phyloP scores from a whole-genome alignment of 2,113 vertebrate genomes.

The Serilophus lunatus region DNA sequence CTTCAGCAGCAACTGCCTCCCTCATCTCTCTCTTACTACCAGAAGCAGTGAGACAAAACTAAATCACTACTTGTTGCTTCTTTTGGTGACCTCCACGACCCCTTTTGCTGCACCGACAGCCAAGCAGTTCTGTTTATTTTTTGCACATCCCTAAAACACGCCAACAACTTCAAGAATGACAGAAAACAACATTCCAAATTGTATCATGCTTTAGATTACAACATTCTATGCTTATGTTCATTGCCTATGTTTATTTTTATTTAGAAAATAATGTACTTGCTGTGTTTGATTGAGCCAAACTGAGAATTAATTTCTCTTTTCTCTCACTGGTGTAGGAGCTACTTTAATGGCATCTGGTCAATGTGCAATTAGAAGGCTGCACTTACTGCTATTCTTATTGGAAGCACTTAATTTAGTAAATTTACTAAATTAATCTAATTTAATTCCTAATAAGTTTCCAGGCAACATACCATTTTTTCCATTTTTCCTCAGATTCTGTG shows the following conservation, averaged over 20 bases:
- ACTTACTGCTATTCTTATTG: background rate
- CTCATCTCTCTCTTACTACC: background rate
- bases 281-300: constrained; percentile 54
- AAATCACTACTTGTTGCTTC: background rate
- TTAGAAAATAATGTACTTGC: constrained; percentile 34
- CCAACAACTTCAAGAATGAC: constrained; percentile 43
- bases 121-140: constrained; percentile 18
- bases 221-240: constrained; percentile 50
- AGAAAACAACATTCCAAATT: constrained; percentile 40
- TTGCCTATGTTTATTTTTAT: constrained; percentile 60
- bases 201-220: constrained; percentile 41
- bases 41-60: background rate
- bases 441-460: background rate
- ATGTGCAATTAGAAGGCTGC: constrained; percentile 33
- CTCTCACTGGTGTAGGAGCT: constrained; percentile 18
- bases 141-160: constrained; percentile 1
- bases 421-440: background rate
- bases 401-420: background rate
- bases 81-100: background rate
- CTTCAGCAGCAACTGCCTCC: background rate
- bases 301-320: constrained; percentile 40
- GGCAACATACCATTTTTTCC: background rate
- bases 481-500: background rate
- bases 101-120: background rate
- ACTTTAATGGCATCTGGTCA: constrained; percentile 36